Evolutionary conservation across 2,797 vertebrate species (phyloP).

Genomic region (Phalanger gymnotis): DNA sequence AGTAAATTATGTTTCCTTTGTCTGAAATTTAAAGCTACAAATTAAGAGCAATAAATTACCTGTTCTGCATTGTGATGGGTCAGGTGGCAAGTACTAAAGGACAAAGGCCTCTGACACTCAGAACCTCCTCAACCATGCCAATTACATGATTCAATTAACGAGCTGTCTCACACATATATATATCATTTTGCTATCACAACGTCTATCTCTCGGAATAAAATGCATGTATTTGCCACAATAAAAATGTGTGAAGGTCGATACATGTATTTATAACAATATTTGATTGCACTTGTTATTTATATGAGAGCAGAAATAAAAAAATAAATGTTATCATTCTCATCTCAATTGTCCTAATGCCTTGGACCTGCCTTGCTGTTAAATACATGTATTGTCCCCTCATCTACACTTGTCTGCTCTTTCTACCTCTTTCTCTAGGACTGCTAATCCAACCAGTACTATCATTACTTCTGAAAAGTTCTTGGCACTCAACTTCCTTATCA

Average conservation of each 20-base stretch:
- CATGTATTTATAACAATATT: background rate
- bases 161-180: background rate
- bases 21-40: slow-evolving; percentile 46
- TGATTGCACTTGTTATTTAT: background rate
- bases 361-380: background rate
- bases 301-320: background rate
- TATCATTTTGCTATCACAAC: slow-evolving; percentile 22
- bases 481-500: background rate
- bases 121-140: slow-evolving; percentile 24
- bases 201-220: slow-evolving; percentile 29
- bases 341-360: background rate
- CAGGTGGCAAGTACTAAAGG: slow-evolving; percentile 38
- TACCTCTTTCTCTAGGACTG: background rate
- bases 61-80: slow-evolving; percentile 11
- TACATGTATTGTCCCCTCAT: background rate
- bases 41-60: slow-evolving; percentile 33
- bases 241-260: background rate
- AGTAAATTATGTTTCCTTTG: slow-evolving; percentile 23
- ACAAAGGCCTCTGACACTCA: slow-evolving; percentile 35
- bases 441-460: background rate
- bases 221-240: slow-evolving; percentile 10
- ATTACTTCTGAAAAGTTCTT: background rate
- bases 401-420: background rate
- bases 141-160: slow-evolving; percentile 58
- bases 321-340: background rate